phyloP scores from a whole-genome alignment of 2,888 invertebrate species.

The Sinotaia quadrata region DNA sequence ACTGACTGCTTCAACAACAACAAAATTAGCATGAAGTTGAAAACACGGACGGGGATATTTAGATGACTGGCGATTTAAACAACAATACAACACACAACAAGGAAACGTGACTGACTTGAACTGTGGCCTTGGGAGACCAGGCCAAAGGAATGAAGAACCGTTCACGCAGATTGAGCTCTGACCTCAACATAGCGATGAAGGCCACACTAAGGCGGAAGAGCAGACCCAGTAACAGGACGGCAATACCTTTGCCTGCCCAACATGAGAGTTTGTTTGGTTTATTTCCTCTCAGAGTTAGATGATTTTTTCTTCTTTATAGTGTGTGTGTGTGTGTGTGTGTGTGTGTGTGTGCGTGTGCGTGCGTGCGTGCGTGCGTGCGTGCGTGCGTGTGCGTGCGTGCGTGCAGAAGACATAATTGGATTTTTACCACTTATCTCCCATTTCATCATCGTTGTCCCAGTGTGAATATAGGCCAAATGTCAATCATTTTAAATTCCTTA shows the following conservation, averaged over 20 bases:
- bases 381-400: neutral
- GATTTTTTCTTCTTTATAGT: neutral
- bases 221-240: conserved; percentile 79
- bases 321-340: neutral
- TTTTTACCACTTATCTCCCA: neutral
- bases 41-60: no score
- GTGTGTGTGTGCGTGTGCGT: neutral
- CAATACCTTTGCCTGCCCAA: conserved; percentile 78
- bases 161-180: conserved; percentile 88
- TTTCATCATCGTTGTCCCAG: neutral
- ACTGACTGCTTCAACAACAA: no score
- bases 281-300: neutral
- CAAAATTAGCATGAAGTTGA: no score
- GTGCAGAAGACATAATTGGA: neutral
- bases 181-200: conserved; percentile 75
- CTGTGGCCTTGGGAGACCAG: conserved; percentile 98
- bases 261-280: neutral
- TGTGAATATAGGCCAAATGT: no score
- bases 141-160: conserved; percentile 91
- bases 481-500: no score
- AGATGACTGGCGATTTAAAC: no score
- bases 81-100: no score
- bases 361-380: neutral
- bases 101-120: conserved; percentile 80
- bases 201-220: conserved; percentile 75